These are phyloP conservation scores for Oryzias curvinotus DNA, from an alignment of 2,113 vertebrate species.

Conservation along the genomic window DNA sequence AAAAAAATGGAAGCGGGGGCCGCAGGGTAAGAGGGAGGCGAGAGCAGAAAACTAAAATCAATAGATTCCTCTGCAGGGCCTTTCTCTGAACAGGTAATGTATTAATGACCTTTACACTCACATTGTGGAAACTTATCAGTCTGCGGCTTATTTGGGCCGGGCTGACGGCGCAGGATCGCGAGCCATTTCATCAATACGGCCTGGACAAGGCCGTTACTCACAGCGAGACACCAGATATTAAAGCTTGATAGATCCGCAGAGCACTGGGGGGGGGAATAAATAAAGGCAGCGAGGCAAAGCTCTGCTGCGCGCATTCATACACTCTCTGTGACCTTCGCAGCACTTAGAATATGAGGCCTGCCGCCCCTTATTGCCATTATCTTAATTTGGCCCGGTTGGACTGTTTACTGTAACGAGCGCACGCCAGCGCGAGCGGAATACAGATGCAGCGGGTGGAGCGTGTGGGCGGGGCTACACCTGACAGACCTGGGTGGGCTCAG, in stretches of 20 bases:
- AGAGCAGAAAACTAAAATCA: constrained; percentile 52
- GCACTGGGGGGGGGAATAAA: constrained; percentile 23
- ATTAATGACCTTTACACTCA: constrained; percentile 82
- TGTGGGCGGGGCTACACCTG: not conserved
- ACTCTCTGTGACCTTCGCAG: constrained; percentile 75
- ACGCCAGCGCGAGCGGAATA: constrained; percentile 66
- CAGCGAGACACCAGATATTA: constrained; percentile 77
- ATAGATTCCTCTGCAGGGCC: constrained; percentile 68
- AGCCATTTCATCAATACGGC: constrained; percentile 78
- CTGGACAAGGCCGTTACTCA: constrained; percentile 80
- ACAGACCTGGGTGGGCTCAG: constrained; percentile 29
- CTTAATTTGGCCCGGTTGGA: constrained; percentile 73
- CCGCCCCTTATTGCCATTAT: constrained; percentile 74
- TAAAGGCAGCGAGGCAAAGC: constrained; percentile 33
- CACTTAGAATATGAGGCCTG: constrained; percentile 79
- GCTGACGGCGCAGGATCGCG: constrained; percentile 75
- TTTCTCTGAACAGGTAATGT: constrained; percentile 75
- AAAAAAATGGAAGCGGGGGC: constrained; percentile 16
- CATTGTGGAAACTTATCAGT: constrained; percentile 80
- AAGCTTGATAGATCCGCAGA: constrained; percentile 75
- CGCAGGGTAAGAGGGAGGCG: constrained; percentile 26
- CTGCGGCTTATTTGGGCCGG: constrained; percentile 75
- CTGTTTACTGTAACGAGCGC: constrained; percentile 73
- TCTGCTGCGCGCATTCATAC: constrained; percentile 58
- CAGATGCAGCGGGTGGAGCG: constrained; percentile 44